A percentile compares a stretch with the other conserved stretches of the same genome.
phyloP scores from a whole-genome alignment of 2,113 vertebrate genomes.

The Bubalus kerabau region DNA sequence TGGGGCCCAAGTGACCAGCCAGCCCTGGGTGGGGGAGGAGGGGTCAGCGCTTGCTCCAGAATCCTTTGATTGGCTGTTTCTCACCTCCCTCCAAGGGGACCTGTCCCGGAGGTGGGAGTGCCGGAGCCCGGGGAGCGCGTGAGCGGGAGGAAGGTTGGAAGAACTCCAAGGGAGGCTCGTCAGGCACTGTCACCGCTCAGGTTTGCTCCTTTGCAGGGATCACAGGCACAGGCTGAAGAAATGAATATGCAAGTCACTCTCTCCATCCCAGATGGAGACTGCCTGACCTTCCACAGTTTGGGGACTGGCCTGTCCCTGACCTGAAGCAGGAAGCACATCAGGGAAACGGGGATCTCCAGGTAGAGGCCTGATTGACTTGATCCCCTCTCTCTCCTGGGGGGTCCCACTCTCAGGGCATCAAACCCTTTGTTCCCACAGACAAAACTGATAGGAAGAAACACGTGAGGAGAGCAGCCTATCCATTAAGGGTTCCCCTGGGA shows the following conservation, averaged over 20 bases:
- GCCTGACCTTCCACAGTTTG: not conserved
- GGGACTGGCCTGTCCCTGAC: not conserved
- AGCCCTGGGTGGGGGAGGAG: not conserved
- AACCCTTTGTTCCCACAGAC: conserved; percentile 20
- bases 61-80: not conserved
- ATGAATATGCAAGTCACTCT: not conserved
- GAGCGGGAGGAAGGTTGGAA: not conserved
- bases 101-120: not conserved
- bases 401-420: not conserved
- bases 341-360: not conserved
- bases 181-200: not conserved
- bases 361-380: not conserved
- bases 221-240: not conserved
- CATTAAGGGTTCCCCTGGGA: conserved; percentile 25
- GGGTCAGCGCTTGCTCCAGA: not conserved
- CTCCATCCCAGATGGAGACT: not conserved
- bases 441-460: not conserved
- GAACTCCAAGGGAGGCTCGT: not conserved
- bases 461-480: not conserved
- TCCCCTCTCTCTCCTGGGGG: not conserved
- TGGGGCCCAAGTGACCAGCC: conserved; percentile 43
- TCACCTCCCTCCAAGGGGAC: not conserved
- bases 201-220: not conserved
- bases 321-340: not conserved
- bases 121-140: not conserved